phyloP scores from a whole-genome alignment of 2,888 invertebrate species.

The Thymelicus lineola region DNA sequence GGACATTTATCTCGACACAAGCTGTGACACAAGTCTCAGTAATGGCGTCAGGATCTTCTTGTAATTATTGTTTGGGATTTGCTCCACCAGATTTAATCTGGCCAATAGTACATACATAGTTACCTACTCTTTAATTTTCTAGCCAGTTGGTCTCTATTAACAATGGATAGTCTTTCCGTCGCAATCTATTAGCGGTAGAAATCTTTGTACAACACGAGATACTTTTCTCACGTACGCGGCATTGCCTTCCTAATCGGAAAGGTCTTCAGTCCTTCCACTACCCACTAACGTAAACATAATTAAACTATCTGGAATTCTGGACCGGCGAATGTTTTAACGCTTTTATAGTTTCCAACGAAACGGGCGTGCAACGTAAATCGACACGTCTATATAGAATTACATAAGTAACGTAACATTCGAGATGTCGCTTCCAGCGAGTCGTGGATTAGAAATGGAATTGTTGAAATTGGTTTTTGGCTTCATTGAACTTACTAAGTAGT shows the following conservation, averaged over 20 bases:
- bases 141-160: too few species aligned
- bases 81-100: too few species aligned
- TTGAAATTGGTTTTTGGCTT: constrained; percentile 32
- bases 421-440: constrained; percentile 23
- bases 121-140: too few species aligned
- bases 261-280: background rate
- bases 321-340: constrained; percentile 46
- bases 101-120: too few species aligned
- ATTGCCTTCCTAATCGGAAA: background rate
- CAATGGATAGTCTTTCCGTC: too few species aligned
- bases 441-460: constrained; percentile 27
- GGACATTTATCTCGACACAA: too few species aligned
- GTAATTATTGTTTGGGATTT: too few species aligned
- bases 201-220: too few species aligned
- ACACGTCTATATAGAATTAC: constrained; percentile 33
- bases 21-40: too few species aligned
- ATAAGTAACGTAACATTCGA: constrained; percentile 14
- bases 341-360: constrained; percentile 52
- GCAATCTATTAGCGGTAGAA: too few species aligned
- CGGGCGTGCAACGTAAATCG: constrained; percentile 41
- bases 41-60: too few species aligned
- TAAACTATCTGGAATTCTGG: constrained; percentile 59
- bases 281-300: constrained; percentile 55
- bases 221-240: background rate
- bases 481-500: constrained; percentile 13